phyloP scores from a whole-genome alignment of 2,113 vertebrate species.

The Etheostoma cragini region DNA sequence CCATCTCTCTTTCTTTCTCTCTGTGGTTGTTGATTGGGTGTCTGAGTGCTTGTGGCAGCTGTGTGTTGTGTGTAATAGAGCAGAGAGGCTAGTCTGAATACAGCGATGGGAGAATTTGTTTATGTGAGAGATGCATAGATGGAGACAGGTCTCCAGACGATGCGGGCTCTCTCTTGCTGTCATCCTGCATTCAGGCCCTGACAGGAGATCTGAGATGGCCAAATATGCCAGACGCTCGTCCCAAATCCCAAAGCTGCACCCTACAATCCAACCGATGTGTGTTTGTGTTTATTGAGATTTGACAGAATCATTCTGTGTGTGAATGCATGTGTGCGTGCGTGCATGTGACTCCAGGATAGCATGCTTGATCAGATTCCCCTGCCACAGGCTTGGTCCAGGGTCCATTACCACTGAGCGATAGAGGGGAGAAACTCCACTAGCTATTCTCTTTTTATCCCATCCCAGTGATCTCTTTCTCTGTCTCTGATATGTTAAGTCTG shows the following conservation, averaged over 20 bases:
- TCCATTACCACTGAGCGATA: conserved; percentile 80
- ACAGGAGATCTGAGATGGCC: conserved; percentile 91
- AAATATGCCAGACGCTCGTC: conserved; percentile 88
- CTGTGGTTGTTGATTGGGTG: conserved; percentile 99
- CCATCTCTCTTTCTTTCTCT: conserved; percentile 78
- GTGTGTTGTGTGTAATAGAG: conserved; percentile 99
- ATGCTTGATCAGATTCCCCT: conserved; percentile 77
- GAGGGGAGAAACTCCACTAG: conserved; percentile 63
- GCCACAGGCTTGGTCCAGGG: conserved; percentile 68
- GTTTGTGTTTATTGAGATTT: conserved; percentile 83
- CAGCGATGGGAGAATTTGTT: conserved; percentile 99
- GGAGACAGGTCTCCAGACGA: conserved; percentile 92
- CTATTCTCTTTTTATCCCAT: conserved; percentile 74
- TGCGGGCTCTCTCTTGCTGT: conserved; percentile 89
- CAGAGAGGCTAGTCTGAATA: conserved; percentile 99
- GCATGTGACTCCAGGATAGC: conserved; percentile 46
- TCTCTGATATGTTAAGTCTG: conserved; percentile 76
- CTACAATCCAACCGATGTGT: conserved; percentile 67
- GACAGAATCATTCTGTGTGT: conserved; percentile 70
- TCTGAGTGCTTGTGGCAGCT: conserved; percentile 99
- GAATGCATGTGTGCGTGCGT: conserved; percentile 28
- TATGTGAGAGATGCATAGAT: conserved; percentile 99
- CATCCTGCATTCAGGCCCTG: conserved; percentile 92
- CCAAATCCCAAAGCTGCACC: conserved; percentile 80
- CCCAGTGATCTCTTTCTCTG: conserved; percentile 74